Evolutionary conservation across 2,797 vertebrate species (phyloP), one percentile per base, ranked within the genome.

Genomic region (Nasua narica): DNA sequence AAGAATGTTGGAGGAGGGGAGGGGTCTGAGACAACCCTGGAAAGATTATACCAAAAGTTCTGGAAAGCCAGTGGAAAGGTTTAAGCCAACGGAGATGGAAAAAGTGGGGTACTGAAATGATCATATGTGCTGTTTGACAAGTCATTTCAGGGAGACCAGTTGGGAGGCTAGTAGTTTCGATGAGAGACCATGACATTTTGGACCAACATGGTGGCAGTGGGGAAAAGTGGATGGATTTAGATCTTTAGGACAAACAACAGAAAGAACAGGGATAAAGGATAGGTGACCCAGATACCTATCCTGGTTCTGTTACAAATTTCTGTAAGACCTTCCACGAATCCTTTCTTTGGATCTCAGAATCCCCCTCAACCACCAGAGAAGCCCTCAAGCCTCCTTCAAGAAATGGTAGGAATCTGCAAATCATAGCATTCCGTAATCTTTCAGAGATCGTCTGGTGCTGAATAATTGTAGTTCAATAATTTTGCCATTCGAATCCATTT

Each of bases 401-500:
- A 83, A 90, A 48, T 27, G 15, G 52, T 35, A 89, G 56, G 46
- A 72, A 48, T 84, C 43, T 81, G 11, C 9, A 94, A 87, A 87
- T 43, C 25, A 62, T 10, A 50, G 74, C 23, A 81, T 74, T 65
- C 90, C n/a, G 29, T 43, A 74, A 88, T 58, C 65, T 90, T 93
- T 90, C 78, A 91, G 37, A 76, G 43, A 40, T 81, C 27, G 85
- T 69, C 43, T 43, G 37, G 35, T 18, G 27, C 40, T 90, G 46
- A 93, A 54, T 81, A 89, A 67, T 32, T 89, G 21, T 74, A 27
- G 13, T 92, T 95, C 77, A 93, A 83, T 86, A 79, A 76, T 84
- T 84, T 84, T 86, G 37, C 46, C 29, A 35, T 94, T 86, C 62
- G 77, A 65, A 94, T 92, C 23, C 13, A 82, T 79, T 91, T 79